Evolutionary conservation across 2,113 vertebrate genomes (phyloP).

Genomic region (Pterophyllum scalare): DNA sequence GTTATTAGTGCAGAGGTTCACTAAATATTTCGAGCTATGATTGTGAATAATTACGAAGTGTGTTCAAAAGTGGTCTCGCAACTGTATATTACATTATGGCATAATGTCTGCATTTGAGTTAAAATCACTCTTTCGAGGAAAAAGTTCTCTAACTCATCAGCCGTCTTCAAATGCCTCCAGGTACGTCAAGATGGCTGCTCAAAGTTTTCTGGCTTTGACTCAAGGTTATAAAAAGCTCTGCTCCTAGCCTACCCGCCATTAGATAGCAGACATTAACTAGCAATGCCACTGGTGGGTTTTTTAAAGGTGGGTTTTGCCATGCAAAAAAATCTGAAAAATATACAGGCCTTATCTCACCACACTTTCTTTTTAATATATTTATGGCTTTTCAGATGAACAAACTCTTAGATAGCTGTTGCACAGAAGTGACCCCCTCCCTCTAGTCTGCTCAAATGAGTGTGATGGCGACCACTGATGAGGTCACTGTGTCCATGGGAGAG

Average conservation of each 20-base stretch:
- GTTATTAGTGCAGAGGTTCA: not conserved
- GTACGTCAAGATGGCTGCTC: not conserved
- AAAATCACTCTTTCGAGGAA: not conserved
- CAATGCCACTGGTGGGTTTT: not conserved
- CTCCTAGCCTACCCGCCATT: not conserved
- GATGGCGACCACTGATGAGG: slow-evolving; percentile 90
- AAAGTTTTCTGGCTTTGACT: not conserved
- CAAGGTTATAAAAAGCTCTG: not conserved
- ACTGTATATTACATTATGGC: too few relatives aligned
- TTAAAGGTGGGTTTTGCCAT: not conserved
- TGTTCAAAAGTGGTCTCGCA: too few relatives aligned
- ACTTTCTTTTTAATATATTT: not conserved
- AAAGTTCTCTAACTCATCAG: not conserved
- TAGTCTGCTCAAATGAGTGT: slow-evolving; percentile 47
- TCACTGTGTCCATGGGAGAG: slow-evolving; percentile 92
- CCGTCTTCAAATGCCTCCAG: not conserved
- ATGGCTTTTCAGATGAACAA: slow-evolving; percentile 49
- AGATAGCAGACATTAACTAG: not conserved
- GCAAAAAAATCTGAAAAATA: not conserved
- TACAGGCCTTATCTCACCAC: not conserved
- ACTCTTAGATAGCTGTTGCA: slow-evolving; percentile 28
- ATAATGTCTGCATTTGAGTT: too few relatives aligned
- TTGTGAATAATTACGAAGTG: too few relatives aligned
- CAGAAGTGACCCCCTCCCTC: slow-evolving; percentile 8
- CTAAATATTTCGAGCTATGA: not conserved